Evolutionary conservation across 2,113 vertebrate species (phyloP).

Genomic region (Thamnophis sirtalis): DNA sequence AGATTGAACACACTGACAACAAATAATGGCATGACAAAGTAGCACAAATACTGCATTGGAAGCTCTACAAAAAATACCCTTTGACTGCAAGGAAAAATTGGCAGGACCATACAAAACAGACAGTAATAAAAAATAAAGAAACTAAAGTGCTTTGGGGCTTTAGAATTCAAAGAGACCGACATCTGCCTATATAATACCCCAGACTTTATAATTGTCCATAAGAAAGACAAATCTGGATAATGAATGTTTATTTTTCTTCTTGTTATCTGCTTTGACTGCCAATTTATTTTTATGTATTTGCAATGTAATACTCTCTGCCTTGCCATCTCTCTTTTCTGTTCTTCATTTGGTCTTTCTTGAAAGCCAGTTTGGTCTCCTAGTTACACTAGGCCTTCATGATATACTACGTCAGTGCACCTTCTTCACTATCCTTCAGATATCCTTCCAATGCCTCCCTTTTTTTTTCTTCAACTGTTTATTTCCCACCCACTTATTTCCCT

Average conservation of each 20-base stretch:
- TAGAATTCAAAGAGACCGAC: background rate
- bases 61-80: background rate
- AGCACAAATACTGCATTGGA: background rate
- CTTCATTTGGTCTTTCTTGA: background rate
- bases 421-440: background rate
- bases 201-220: background rate
- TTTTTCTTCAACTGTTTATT: background rate
- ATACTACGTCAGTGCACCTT: background rate
- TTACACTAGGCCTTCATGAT: background rate
- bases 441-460: background rate
- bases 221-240: background rate
- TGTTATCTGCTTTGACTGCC: background rate
- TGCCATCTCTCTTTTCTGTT: background rate
- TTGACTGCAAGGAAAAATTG: background rate
- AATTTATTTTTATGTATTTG: background rate
- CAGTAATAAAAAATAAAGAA: background rate
- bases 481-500: background rate
- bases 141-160: background rate
- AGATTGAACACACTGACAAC: background rate
- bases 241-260: background rate
- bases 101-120: background rate
- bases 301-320: background rate
- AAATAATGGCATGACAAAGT: background rate
- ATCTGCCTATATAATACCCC: background rate
- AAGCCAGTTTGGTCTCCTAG: background rate